Evolutionary conservation across 2,888 invertebrate species (phyloP).

Genomic region (Orchestes rusci): DNA sequence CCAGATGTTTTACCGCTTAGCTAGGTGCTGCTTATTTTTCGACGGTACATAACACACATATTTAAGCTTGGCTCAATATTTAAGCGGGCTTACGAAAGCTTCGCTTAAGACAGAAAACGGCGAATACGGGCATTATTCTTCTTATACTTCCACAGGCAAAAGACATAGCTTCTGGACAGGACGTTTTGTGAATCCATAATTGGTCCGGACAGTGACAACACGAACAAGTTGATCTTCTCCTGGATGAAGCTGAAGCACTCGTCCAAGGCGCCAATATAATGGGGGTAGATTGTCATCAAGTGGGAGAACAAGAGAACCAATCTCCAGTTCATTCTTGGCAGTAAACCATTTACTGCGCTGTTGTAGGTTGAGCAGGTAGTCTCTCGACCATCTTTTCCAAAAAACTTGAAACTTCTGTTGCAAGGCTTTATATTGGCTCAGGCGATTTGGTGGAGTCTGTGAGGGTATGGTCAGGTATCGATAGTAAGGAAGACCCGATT

Average conservation of each 20-base stretch:
- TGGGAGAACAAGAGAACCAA: constrained; percentile 12
- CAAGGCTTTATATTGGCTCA: constrained; percentile 12
- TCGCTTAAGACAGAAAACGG: too few relatives aligned
- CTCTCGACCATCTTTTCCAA: constrained; percentile 16
- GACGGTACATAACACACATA: too few relatives aligned
- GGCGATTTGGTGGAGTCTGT: constrained; percentile 5
- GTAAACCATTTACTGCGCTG: constrained; percentile 12
- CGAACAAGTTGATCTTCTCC: not conserved
- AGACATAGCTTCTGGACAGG: not conserved
- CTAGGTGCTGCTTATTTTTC: too few relatives aligned
- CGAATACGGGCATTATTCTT: too few relatives aligned
- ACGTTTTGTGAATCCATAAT: not conserved
- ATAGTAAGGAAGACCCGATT: constrained; percentile 12
- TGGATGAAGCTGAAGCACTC: not conserved
- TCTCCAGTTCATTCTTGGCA: not conserved
- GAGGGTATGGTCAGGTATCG: constrained; percentile 13
- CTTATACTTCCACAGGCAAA: not conserved
- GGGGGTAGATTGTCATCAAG: constrained; percentile 8
- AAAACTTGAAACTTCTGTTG: constrained; percentile 19
- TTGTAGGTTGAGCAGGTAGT: constrained; percentile 16
- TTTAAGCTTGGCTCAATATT: too few relatives aligned
- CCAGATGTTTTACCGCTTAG: too few relatives aligned
- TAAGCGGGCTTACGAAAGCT: too few relatives aligned
- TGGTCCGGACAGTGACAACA: constrained; percentile 1
- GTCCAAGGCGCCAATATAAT: not conserved